Base-by-base conservation (phyloP, 2,888 invertebrate genomes). In the Leptinotarsa juncta region DNA sequence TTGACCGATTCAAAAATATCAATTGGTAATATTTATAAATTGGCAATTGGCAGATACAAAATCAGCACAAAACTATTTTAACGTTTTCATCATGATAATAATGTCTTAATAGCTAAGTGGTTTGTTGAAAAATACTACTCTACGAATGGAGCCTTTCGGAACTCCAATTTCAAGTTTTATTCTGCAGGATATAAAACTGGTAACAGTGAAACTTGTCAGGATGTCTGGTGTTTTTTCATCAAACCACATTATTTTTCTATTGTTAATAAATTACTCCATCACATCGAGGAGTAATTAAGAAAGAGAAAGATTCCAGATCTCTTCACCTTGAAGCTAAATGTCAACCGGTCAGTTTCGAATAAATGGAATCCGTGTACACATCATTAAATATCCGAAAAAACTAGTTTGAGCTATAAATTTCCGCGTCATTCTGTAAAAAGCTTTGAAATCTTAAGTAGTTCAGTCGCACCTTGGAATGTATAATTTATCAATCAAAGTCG, bases 271-370 rank as follows among this genome's bases (percentile, higher is more conserved):
- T 57, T 23, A 57, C 20, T 57, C 5, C 57, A 57, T 14, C 57
- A 57, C 57, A 57, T 4, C 12, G 20, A 57, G 15, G 15, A 57
- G 57, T 57, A 57, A 57, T 57, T 57, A 57, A 23, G 57, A 20
- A 57, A 57, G 57, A 57, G 57, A 23, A 57, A 57, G 20, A 23
- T 0, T 57, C 20, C 57, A 57, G 23, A 57, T 57, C 16, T 4
- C 0, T 57, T 57, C 20, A 23, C 57, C 57, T 57, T 57, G 57
- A 4, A 23, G 20, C 15, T 57, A 4, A 57, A 57, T 16, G 57
- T 57, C 57, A 57, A 57, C 57, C 23, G 14, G 57, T 57, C 57
- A 57, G 23, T 57, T 57, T 57, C 20, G 57, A 57, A 57, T 15
- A 57, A 57, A 3, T 57, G 26, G 57, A 57, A 57, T 57, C 57